phyloP scores from a whole-genome alignment of 2,888 invertebrate genomes.

The Beris chalybata region DNA sequence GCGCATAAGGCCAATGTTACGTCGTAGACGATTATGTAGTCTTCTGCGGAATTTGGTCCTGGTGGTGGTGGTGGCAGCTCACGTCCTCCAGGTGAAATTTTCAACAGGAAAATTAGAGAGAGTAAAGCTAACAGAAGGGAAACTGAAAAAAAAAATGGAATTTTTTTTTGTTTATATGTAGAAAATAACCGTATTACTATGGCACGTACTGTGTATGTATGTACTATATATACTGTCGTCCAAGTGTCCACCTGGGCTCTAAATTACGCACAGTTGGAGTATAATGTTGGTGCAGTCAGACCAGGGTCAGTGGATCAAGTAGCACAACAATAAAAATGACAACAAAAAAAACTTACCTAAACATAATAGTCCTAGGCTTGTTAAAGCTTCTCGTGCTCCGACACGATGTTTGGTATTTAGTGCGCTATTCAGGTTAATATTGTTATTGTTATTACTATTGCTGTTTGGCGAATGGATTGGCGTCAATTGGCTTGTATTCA shows the following conservation, averaged over 20 bases:
- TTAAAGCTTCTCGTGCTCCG: conserved; percentile 77
- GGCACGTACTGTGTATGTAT: conserved; percentile 25
- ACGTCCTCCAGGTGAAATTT: conserved; percentile 70
- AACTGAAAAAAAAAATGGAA: conserved; percentile 58
- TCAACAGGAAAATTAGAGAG: conserved; percentile 80
- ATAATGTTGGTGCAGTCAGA: conserved; percentile 5
- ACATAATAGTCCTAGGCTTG: conserved; percentile 82
- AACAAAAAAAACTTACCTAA: conserved; percentile 57
- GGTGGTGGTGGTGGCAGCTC: conserved; percentile 52
- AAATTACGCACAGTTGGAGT: neutral
- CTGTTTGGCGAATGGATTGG: conserved; percentile 46
- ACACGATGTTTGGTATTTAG: conserved; percentile 56
- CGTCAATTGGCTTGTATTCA: conserved; percentile 47
- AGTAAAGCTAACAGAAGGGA: conserved; percentile 81
- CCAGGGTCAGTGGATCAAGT: conserved; percentile 15
- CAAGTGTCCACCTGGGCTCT: conserved; percentile 10
- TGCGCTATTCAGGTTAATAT: conserved; percentile 40
- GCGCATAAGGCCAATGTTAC: conserved; percentile 89
- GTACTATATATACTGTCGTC: too few species aligned
- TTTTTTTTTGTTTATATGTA: conserved; percentile 4
- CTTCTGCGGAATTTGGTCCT: conserved; percentile 66
- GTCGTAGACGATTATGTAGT: conserved; percentile 87
- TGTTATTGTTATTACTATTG: conserved; percentile 43
- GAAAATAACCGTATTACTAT: neutral
- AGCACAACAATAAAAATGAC: conserved; percentile 11